phyloP scores from a whole-genome alignment of 2,113 vertebrate species.

The Nycticorax nycticorax region DNA sequence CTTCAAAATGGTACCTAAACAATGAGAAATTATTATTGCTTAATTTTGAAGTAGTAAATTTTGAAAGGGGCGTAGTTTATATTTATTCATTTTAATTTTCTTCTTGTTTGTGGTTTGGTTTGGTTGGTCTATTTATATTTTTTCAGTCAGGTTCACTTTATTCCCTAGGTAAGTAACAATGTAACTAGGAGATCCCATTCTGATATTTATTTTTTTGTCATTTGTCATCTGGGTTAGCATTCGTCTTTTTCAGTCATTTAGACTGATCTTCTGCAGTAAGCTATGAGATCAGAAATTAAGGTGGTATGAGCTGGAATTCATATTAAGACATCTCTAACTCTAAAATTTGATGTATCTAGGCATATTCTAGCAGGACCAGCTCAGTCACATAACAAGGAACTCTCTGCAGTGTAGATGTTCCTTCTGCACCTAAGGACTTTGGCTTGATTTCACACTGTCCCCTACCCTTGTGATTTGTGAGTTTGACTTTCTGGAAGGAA shows the following conservation, averaged over 20 bases:
- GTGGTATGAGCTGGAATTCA: background rate
- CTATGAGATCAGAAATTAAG: background rate
- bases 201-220: background rate
- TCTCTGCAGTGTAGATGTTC: background rate
- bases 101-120: background rate
- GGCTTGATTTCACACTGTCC: background rate
- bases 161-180: background rate
- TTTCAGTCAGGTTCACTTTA: background rate
- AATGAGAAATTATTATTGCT: background rate
- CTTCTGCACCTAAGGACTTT: background rate
- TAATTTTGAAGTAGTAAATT: background rate
- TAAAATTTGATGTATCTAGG: too few species aligned
- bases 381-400: background rate
- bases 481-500: background rate
- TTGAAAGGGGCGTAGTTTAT: background rate
- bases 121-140: accelerated
- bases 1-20: background rate
- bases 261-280: background rate
- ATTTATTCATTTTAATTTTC: background rate
- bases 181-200: background rate
- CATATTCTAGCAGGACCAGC: background rate
- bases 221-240: background rate
- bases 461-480: background rate
- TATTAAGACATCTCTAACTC: too few species aligned
- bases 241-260: background rate